Conservation (phyloP, 1,140 invertebrate genomes). For the Drosophila arizonae region DNA sequence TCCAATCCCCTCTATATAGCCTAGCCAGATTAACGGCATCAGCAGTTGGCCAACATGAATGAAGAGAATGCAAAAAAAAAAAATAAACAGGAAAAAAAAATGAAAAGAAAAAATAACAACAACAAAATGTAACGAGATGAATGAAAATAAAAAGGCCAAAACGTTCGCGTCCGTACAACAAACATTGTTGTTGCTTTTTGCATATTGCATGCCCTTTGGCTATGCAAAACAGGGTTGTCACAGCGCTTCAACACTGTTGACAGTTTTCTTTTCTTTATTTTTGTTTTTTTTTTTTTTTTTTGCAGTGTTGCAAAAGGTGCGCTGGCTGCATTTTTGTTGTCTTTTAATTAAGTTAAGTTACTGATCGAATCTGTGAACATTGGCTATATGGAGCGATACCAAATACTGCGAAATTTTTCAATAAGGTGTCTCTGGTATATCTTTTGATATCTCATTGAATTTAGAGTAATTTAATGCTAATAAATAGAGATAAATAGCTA, state of each 20-base stretch:
- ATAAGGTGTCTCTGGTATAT: too few species aligned
- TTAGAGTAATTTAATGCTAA: too few species aligned
- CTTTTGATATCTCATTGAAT: too few species aligned
- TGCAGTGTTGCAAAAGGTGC: slow-evolving; percentile 4
- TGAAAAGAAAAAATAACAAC: not conserved
- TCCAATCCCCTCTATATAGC: slow-evolving; percentile 55
- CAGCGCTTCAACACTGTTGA: not conserved
- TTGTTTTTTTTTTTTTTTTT: too few species aligned
- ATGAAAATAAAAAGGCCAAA: slow-evolving; percentile 48
- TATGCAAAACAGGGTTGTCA: slow-evolving; percentile 4
- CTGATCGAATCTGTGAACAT: too few species aligned
- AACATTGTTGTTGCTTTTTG: slow-evolving; percentile 47
- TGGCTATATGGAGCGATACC: too few species aligned
- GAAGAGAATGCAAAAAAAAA: slow-evolving; percentile 20
- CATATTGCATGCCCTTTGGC: slow-evolving; percentile 30
- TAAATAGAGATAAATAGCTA: too few species aligned
- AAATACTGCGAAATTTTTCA: too few species aligned
- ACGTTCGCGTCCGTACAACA: slow-evolving; percentile 48
- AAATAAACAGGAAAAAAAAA: not conserved
- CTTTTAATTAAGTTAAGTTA: slow-evolving; percentile 1
- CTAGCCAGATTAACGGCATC: slow-evolving; percentile 69
- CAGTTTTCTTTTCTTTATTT: too few species aligned
- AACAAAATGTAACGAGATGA: slow-evolving; percentile 3
- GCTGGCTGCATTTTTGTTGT: not conserved
- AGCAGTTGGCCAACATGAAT: slow-evolving; percentile 65